Evolutionary conservation across 1,140 invertebrate genomes (phyloP).

Genomic region (Vanessa tameamea): DNA sequence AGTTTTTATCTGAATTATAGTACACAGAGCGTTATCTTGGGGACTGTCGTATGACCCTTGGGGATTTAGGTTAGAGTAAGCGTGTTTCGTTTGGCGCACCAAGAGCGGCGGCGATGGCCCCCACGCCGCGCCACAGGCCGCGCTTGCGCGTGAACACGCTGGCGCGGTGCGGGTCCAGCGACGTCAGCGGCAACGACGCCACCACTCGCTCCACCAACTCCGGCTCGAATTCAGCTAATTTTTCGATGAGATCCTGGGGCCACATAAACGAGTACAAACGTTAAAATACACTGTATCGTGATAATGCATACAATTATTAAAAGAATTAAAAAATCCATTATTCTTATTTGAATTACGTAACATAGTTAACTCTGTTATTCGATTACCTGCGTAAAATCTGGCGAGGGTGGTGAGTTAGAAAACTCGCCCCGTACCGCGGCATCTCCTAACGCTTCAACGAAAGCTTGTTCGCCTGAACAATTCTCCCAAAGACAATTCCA

Average conservation of each 20-base stretch:
- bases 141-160: conserved; percentile 64
- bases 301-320: too few species aligned
- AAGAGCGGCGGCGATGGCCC: conserved; percentile 65
- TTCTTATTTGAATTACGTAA: too few species aligned
- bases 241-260: conserved; percentile 61
- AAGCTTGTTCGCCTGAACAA: conserved; percentile 58
- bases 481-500: conserved; percentile 69
- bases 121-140: conserved; percentile 65
- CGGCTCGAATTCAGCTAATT: conserved; percentile 66
- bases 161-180: conserved; percentile 70
- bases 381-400: conserved; percentile 63
- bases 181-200: conserved; percentile 65
- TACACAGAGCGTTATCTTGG: too few species aligned
- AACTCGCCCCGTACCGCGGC: conserved; percentile 66
- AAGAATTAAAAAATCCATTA: too few species aligned
- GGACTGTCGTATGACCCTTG: too few species aligned
- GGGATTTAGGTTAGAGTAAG: too few species aligned
- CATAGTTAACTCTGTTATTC: too few species aligned
- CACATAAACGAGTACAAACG: background rate
- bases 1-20: too few species aligned
- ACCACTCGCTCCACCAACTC: conserved; percentile 65
- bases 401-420: conserved; percentile 52
- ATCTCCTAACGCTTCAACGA: conserved; percentile 71
- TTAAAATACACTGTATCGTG: too few species aligned
- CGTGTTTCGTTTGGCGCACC: conserved; percentile 37